Conservation (phyloP, 2,797 vertebrate genomes). For the Scyliorhinus canicula region DNA sequence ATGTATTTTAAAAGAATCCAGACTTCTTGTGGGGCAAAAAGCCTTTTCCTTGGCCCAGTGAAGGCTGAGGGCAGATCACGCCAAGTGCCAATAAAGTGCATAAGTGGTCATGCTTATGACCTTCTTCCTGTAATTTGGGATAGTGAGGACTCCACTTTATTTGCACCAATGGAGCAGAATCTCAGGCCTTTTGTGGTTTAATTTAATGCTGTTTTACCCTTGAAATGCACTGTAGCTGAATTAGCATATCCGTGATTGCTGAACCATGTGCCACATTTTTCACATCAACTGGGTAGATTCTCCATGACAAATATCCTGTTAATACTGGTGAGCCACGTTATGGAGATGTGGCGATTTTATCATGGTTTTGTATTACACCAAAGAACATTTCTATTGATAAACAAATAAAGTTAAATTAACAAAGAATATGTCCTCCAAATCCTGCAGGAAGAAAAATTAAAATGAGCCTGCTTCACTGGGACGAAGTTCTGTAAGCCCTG, state of each 20-base stretch:
- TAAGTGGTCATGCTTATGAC: neutral
- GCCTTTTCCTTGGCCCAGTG: neutral
- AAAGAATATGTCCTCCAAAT: neutral
- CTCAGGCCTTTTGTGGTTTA: neutral
- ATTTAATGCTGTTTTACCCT: neutral
- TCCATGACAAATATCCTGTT: neutral
- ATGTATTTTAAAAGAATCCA: neutral
- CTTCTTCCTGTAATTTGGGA: neutral
- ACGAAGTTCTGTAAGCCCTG: too few relatives aligned
- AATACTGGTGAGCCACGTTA: neutral
- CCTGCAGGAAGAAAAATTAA: neutral
- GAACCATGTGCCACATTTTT: neutral
- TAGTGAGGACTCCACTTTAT: neutral
- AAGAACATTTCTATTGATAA: neutral
- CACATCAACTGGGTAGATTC: neutral
- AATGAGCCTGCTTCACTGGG: neutral
- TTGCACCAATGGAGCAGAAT: too few relatives aligned
- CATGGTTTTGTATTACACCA: neutral
- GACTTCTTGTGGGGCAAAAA: neutral
- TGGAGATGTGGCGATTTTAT: neutral
- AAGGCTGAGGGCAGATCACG: neutral
- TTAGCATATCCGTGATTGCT: neutral
- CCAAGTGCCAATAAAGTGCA: neutral
- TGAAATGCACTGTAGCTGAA: neutral
- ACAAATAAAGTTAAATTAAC: neutral